Evolutionary conservation across 2,113 vertebrate genomes (phyloP), one percentile per base, ranked within the genome.

Genomic region (Caracal caracal): DNA sequence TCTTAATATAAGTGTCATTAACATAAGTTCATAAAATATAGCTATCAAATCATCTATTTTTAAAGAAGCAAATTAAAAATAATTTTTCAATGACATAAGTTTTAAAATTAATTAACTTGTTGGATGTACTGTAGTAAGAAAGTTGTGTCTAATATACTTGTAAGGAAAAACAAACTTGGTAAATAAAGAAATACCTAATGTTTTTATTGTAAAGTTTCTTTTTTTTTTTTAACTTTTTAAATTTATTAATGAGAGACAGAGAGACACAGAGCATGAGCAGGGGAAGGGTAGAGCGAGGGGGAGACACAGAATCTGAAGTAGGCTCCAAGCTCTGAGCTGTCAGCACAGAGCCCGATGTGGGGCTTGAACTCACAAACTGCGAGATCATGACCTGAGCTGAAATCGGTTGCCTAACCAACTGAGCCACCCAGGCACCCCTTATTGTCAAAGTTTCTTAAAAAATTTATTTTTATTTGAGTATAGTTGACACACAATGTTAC

Each of bases 51-150:
- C 81, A 81, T 78, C 5, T 73, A 76, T 17, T 79, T 92, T 95
- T 63, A 96, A 94, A 76, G 2, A 89, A 70, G 4, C 0, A 89
- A 89, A 68, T 80, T 49, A 89, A 90, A 87, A 90, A 90, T 96
- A 17, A 73, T 68, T 78, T 81, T 85, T 92, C 5, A 70, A 63
- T 35, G 26, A 70, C 1, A 12, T 17, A 53, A 82, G 1, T 9
- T 75, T 92, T 43, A 16, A 43, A 80, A 96, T 40, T n/a, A 90
- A 84, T 19, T 17, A 76, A 75, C 0, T 70, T 80, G 10, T 49
- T 33, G 12, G 11, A 33, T 59, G 16, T 65, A 70, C 56, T 96
- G 88, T 93, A n/a, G 3, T 79, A 68, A 49, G n/a, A 86, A 75
- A 61, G 12, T 30, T 94, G 6, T 49, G 86, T 75, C 82, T 12